Percentiles rank a stretch among this genome's conserved stretches.
Conservation (phyloP, 37 sponge, comb jelly and placozoan species). For the Eunapius fragilis region DNA sequence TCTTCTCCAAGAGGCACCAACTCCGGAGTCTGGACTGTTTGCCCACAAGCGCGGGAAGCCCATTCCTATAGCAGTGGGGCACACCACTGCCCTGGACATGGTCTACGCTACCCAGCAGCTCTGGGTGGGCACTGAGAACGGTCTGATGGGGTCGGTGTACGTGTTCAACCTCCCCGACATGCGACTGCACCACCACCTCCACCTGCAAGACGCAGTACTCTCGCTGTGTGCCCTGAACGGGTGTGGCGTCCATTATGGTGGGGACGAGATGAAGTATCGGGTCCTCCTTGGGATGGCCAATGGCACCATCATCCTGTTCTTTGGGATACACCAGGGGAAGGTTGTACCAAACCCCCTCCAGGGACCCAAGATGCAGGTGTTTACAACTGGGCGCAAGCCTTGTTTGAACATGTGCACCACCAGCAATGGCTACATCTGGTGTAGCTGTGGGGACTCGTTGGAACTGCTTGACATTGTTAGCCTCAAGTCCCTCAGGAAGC, state of each 20-base stretch:
- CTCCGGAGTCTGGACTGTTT: constrained; percentile 78
- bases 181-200: constrained; percentile 72
- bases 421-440: constrained; percentile 65
- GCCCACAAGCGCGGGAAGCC: constrained; percentile 70
- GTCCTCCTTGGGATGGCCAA: constrained; percentile 84
- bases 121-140: constrained; percentile 90
- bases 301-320: constrained; percentile 77
- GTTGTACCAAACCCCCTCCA: constrained; percentile 72
- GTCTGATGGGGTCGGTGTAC: constrained; percentile 79
- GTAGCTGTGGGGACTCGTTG: constrained; percentile 64
- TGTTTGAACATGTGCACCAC: constrained; percentile 61
- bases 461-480: constrained; percentile 63
- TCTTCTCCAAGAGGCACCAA: constrained; percentile 72
- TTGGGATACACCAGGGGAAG: constrained; percentile 52
- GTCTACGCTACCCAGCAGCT: constrained; percentile 68
- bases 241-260: not conserved
- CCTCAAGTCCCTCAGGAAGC: constrained; percentile 31
- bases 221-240: constrained; percentile 67
- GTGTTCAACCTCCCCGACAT: constrained; percentile 85
- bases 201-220: constrained; percentile 87
- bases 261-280: constrained; percentile 40
- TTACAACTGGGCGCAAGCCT: constrained; percentile 38
- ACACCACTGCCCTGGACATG: constrained; percentile 70
- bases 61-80: constrained; percentile 77
- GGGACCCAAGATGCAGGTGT: constrained; percentile 47